Evolutionary conservation across 2,888 invertebrate genomes (phyloP), one percentile per base, ranked within the genome.

Genomic region (Nezara viridula): DNA sequence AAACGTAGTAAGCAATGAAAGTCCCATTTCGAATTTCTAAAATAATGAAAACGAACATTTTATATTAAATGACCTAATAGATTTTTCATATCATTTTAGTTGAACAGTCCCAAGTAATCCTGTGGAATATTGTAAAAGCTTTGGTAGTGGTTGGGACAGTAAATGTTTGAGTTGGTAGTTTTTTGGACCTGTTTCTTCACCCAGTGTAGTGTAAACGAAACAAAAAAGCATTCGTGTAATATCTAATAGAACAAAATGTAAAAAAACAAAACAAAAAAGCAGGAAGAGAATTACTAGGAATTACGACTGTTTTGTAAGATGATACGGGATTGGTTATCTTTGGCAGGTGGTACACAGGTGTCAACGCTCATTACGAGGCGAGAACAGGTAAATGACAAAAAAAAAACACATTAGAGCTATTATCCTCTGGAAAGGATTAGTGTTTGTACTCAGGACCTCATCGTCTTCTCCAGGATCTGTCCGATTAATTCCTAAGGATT

Each of bases 391-490:
- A 73, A 37, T 73, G 37, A 73, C 66, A 73, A 73, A 73, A n/a
- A n/a, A n/a, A n/a, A 73, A 73, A 73, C 1, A 6, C 66, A 73
- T 73, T 19, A 37, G 19, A 19, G 7, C 66, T 37, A 73, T 73
- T 37, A 73, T 73, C 66, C 66, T 73, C 10, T 44, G 66, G 66
- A 16, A 1, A 60, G 60, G 66, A 73, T 73, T 73, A 73, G 66
- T 73, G 66, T 73, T 73, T 32, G 66, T 73, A 73, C 66, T 73
- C 66, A 73, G 66, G 66, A 73, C 66, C 66, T 73, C 60, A 60
- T 60, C 55, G 12, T 10, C 27, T 60, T n/a, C n/a, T n/a, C 19
- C 66, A 73, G 37, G 66, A 73, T 21, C 32, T 73, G 19, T 73
- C 32, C 37, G 32, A 73, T 73, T 73, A 73, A 37, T 73, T 73